Base-by-base conservation (phyloP, 2,797 vertebrate genomes). In the Danio tinwini region DNA sequence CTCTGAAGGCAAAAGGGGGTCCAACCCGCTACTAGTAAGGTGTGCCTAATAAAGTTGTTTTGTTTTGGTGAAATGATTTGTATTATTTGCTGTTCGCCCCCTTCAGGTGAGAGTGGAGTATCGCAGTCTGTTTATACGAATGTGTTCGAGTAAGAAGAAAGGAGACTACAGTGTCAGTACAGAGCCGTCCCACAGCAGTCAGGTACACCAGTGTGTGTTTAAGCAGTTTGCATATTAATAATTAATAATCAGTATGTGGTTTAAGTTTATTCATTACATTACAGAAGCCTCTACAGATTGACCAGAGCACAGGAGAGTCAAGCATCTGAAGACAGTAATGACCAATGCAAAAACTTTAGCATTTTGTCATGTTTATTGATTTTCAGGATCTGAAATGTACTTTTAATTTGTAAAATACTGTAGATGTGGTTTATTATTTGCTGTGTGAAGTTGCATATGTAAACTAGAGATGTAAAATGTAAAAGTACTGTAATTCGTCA, bases 231-330 rank as follows among this genome's bases (percentile, higher is more conserved):
- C 29, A 29, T 29, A 29, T 29, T 3, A 29, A 29, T 29, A 29
- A 29, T 29, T 3, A 29, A 29, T 29, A 29, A 29, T 29, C 29
- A 47, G 45, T 7, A 47, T 47, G 45, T 7, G 49, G 14, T 13
- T 52, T 52, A 5, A 11, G 10, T 12, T 52, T 49, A 11, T 52
- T 52, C 49, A 10, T 52, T 52, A 10, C 14, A 5, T 13, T 52
- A 10, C 49, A 52, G 49, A 52, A 52, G 12, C 49, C 49, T 52
- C 49, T 52, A 13, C 8, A 13, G 5, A 52, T 10, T 49, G 10
- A 47, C 11, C 45, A 13, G 49, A 52, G 81, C 68, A 78, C 81
- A 7, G 75, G 81, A 29, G 81, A 78, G 70, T 82, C 81, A 0
- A 62, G 76, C 61, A 82, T 82, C 65, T 82, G 81, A 82, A n/a